phyloP scores from a whole-genome alignment of 1,140 invertebrate genomes.

The Cylas formicarius region DNA sequence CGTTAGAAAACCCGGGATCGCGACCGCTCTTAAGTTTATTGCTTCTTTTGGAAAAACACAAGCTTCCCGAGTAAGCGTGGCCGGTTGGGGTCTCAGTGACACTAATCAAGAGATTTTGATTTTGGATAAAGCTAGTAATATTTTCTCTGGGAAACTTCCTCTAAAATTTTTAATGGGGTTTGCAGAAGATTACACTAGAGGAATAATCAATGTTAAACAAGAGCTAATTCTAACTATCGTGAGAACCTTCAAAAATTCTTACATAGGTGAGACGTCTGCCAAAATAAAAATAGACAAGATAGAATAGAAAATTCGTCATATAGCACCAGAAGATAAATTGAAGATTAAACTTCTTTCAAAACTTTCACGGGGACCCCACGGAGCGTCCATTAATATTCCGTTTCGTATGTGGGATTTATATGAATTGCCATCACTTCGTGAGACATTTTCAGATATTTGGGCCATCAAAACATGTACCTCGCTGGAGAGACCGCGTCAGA shows the following conservation, averaged over 20 bases:
- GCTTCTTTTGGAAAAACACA: too few species aligned
- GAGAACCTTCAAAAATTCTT: slow-evolving; percentile 4
- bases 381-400: slow-evolving; percentile 15
- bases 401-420: slow-evolving; percentile 20
- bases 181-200: slow-evolving; percentile 4
- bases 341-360: too few species aligned
- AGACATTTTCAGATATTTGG: slow-evolving; percentile 20
- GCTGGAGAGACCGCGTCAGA: slow-evolving; percentile 20
- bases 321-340: too few species aligned
- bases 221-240: slow-evolving; percentile 10
- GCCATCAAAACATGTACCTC: slow-evolving; percentile 17
- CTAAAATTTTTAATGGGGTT: slow-evolving; percentile 9
- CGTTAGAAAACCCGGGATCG: too few species aligned
- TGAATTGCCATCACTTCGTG: slow-evolving; percentile 14
- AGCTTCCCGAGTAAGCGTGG: too few species aligned
- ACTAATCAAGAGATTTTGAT: slow-evolving; percentile 2
- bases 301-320: too few species aligned
- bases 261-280: too few species aligned
- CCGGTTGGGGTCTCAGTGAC: slow-evolving; percentile 5
- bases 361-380: too few species aligned
- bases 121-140: slow-evolving; percentile 1
- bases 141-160: slow-evolving; percentile 6
- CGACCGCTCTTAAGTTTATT: too few species aligned
- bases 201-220: slow-evolving; percentile 7
- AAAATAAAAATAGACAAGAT: too few species aligned